Percentiles rank a stretch among this genome's conserved stretches.
Evolutionary conservation across 2,888 invertebrate genomes (phyloP).

Genomic region (Melitaea athalia): DNA sequence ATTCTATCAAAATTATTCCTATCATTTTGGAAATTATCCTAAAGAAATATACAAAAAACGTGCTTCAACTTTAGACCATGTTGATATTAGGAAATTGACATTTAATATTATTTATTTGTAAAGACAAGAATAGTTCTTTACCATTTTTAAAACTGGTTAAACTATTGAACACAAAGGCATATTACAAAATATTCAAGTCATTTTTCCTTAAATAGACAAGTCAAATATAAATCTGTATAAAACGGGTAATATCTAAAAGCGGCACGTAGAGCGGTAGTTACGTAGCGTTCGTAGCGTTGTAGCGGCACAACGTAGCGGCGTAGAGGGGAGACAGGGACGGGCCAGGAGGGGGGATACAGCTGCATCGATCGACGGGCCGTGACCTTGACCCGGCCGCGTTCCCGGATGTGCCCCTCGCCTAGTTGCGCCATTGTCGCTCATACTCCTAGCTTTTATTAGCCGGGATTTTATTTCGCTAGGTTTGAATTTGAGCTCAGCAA

Average conservation of each 20-base stretch:
- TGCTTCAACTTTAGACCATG: too few species aligned
- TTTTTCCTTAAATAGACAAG: not conserved
- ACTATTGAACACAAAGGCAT: not conserved
- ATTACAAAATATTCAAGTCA: not conserved
- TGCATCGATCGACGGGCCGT: constrained; percentile 85
- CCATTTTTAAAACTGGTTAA: not conserved
- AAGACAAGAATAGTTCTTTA: not conserved
- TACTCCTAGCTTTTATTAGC: constrained; percentile 71
- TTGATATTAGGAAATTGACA: too few species aligned
- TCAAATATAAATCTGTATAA: constrained; percentile 19
- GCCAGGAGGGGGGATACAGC: constrained; percentile 72
- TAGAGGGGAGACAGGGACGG: constrained; percentile 54
- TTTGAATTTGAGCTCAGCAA: constrained; percentile 26
- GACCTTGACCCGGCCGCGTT: constrained; percentile 85
- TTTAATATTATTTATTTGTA: too few species aligned
- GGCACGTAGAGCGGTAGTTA: constrained; percentile 26
- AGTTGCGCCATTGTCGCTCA: constrained; percentile 74
- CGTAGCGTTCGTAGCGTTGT: constrained; percentile 37
- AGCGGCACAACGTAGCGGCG: constrained; percentile 45
- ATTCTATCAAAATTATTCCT: too few species aligned
- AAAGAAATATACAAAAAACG: too few species aligned
- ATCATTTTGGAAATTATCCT: too few species aligned
- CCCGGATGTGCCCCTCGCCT: constrained; percentile 76
- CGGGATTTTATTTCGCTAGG: constrained; percentile 55
- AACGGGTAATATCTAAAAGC: constrained; percentile 14